Evolutionary conservation across 2,113 vertebrate species (phyloP).

Genomic region (Tachysurus vachellii): DNA sequence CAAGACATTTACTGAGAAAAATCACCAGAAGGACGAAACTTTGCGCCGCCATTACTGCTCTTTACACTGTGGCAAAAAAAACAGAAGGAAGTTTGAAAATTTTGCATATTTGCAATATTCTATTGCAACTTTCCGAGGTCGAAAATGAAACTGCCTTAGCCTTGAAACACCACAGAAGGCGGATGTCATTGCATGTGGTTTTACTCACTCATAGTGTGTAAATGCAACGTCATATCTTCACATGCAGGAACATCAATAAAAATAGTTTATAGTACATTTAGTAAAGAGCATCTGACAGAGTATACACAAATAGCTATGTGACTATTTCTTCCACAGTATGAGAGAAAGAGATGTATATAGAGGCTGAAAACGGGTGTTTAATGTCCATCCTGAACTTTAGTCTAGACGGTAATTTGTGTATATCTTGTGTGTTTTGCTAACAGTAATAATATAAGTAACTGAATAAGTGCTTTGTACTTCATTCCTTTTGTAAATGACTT

Average conservation of each 20-base stretch:
- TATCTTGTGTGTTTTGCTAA: neutral
- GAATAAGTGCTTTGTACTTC: neutral
- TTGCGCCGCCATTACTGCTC: neutral
- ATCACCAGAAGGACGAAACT: constrained; percentile 8
- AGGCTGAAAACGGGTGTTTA: neutral
- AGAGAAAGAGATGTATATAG: neutral
- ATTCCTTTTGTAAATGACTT: neutral
- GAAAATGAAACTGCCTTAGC: too few species aligned
- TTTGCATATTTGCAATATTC: too few species aligned
- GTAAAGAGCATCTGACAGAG: too few species aligned
- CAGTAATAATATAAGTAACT: neutral
- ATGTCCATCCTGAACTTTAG: neutral
- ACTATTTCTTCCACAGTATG: neutral
- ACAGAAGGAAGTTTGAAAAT: neutral
- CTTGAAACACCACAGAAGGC: neutral
- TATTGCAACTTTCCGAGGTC: too few species aligned
- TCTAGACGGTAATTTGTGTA: too few species aligned
- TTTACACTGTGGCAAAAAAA: neutral
- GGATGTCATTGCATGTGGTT: neutral
- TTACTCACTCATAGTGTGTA: neutral
- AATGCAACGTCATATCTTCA: neutral
- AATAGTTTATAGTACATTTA: neutral
- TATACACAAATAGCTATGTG: neutral
- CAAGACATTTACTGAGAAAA: constrained; percentile 9
- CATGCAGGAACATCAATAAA: neutral